Evolutionary conservation across 2,888 invertebrate species (phyloP).

Genomic region (Drosophila nr. perissopoda): DNA sequence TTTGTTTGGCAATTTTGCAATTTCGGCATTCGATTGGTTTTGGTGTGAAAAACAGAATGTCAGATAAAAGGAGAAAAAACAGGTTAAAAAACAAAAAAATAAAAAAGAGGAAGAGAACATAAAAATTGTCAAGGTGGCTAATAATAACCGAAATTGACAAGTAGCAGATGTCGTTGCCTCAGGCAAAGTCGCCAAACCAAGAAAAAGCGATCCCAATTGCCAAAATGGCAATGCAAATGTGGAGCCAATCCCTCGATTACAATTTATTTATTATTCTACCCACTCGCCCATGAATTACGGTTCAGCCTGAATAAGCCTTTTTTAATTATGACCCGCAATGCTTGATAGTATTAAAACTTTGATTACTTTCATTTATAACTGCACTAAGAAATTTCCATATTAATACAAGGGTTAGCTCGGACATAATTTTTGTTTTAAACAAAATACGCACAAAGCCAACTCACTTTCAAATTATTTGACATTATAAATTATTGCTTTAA

Average conservation of each 20-base stretch:
- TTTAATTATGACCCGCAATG: constrained; percentile 12
- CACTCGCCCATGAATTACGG: not conserved
- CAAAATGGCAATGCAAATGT: constrained; percentile 5
- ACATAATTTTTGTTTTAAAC: not conserved
- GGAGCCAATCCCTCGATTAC: not conserved
- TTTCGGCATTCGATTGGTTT: constrained; percentile 74
- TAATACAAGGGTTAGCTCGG: not conserved
- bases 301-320: not conserved
- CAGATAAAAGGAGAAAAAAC: constrained; percentile 29
- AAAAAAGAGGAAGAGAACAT: not conserved
- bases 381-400: not conserved
- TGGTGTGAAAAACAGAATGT: constrained; percentile 49
- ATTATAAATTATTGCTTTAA: not conserved
- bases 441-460: not conserved
- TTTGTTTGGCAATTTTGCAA: constrained; percentile 58
- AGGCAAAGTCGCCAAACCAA: not conserved
- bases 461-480: not conserved
- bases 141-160: constrained; percentile 43
- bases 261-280: not conserved
- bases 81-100: not conserved
- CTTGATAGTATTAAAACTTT: not conserved
- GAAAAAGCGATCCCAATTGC: constrained; percentile 16
- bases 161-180: constrained; percentile 30
- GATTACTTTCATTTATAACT: not conserved
- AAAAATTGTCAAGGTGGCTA: constrained; percentile 28